Base-by-base conservation (phyloP, 2,888 invertebrate species). In the Patella pellucida region DNA sequence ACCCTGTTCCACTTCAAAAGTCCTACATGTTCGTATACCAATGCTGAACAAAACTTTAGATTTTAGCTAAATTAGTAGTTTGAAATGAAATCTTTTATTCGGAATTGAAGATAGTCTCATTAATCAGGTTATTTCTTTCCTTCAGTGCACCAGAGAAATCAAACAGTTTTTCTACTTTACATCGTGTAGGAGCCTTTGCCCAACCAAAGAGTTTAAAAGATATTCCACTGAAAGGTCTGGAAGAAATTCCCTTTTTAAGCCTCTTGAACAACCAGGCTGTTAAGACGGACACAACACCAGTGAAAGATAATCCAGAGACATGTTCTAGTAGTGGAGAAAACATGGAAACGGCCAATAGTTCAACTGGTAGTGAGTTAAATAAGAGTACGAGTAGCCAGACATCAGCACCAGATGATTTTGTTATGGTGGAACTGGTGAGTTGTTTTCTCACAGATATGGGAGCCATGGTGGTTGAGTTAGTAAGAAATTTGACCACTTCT, bases 361-460 rank as follows among this genome's bases (percentile, higher is more conserved):
- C 77, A 9, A 72, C 71, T 16, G 77, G 76, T 19, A 76, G 78
- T 71, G 73, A 81, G 71, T 82, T 83, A 0, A 84, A 82, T 27
- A 83, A 83, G 1, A 85, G 85, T 72, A 81, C 79, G 14, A 83
- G 84, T 71, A 86, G 86, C 72, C 84, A 83, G 72, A 78, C 82
- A 1, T 85, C 86, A 54, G 85, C 92, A 72, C 92, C 93, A 82
- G 94, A 94, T 84, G 94, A 94, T 90, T 94, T 94, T 92, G 94
- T 94, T 89, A 93, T 94, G 93, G 93, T 94, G 89, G 94, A 94
- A 91, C 92, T 94, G 93, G 94, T 94, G 93, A 93, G 92, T 92
- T 19, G 54, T 68, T 72, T 56, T 23, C 11, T 16, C 2, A 27
- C 27, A 27, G 3, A 1, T 27, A 27, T 27, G 16, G 15, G 9